phyloP scores from a whole-genome alignment of 1,140 invertebrate genomes.

The Pantala flavescens region DNA sequence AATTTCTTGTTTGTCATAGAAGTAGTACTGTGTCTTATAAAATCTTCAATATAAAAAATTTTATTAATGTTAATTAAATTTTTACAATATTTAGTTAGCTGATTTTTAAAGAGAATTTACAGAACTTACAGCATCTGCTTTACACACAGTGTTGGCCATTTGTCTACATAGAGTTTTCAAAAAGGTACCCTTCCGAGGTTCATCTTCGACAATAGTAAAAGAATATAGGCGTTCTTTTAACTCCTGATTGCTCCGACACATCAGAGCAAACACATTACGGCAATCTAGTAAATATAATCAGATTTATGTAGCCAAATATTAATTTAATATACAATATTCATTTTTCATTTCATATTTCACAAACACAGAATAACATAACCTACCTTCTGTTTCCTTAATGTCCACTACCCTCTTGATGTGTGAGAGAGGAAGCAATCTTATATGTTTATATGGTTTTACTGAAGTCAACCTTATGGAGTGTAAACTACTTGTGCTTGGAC shows the following conservation, averaged over 20 bases:
- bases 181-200: conserved; percentile 67
- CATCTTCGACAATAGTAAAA: conserved; percentile 71
- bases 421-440: conserved; percentile 75
- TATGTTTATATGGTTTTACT: conserved; percentile 80
- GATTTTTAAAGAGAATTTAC: too few relatives aligned
- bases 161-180: conserved; percentile 72
- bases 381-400: conserved; percentile 71
- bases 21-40: too few relatives aligned
- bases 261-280: conserved; percentile 78
- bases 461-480: conserved; percentile 46
- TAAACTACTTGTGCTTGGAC: conserved; percentile 50
- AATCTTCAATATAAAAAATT: too few relatives aligned
- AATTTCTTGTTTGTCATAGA: too few relatives aligned
- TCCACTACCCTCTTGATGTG: conserved; percentile 85
- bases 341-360: too few relatives aligned
- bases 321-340: too few relatives aligned
- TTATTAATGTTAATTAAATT: too few relatives aligned
- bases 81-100: too few relatives aligned
- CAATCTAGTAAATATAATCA: conserved; percentile 46
- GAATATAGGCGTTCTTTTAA: conserved; percentile 79
- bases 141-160: conserved; percentile 77
- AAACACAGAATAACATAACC: too few relatives aligned
- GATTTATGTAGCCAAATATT: too few relatives aligned
- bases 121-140: conserved; percentile 69
- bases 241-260: conserved; percentile 70